Conservation (phyloP, 2,113 vertebrate genomes). For the Thalassarche chlororhynchos region DNA sequence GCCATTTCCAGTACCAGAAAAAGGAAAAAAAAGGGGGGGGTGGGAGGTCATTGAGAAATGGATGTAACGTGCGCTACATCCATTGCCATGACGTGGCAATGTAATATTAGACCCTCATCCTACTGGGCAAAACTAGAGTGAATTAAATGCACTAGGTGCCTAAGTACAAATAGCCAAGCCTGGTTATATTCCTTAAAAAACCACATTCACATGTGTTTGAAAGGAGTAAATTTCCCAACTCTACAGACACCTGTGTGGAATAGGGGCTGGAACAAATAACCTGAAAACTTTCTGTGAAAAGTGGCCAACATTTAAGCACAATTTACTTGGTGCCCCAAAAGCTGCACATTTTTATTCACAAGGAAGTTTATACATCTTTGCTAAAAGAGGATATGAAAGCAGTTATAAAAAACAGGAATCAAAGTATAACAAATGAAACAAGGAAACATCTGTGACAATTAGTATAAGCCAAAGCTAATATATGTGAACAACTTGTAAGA, state of each 20-base stretch:
- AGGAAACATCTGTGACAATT: conserved; percentile 49
- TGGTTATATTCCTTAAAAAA: background rate
- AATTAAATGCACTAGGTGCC: background rate
- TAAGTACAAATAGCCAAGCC: background rate
- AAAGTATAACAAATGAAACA: conserved; percentile 47
- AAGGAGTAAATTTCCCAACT: background rate
- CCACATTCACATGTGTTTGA: background rate
- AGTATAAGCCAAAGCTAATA: background rate
- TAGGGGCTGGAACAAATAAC: background rate
- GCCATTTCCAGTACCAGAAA: background rate
- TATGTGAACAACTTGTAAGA: background rate
- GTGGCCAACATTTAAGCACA: background rate
- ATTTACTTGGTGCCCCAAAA: background rate
- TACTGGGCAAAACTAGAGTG: background rate
- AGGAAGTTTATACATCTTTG: background rate
- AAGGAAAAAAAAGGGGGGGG: background rate
- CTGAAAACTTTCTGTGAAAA: background rate
- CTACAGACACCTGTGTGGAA: background rate
- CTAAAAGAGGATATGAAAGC: conserved; percentile 58
- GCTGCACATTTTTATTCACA: background rate
- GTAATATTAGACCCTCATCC: background rate
- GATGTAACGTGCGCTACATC: background rate
- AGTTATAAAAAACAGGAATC: conserved; percentile 42
- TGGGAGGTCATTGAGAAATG: background rate
- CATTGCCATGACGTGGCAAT: background rate